These are phyloP conservation scores for Irena cyanogastra DNA, from an alignment of 2,113 vertebrate species.

Conservation along the genomic window DNA sequence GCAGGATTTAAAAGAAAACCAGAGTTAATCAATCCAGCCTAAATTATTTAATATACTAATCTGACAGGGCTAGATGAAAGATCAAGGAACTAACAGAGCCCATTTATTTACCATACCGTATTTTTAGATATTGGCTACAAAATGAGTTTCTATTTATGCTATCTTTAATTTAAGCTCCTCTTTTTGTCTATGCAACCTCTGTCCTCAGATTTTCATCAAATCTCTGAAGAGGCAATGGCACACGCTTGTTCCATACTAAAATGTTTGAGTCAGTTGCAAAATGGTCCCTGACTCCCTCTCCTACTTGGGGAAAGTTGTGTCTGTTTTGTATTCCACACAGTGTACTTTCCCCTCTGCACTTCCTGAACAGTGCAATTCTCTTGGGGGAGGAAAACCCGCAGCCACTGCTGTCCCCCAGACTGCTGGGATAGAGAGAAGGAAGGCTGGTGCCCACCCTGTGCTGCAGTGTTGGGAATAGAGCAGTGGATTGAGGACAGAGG, in stretches of 20 bases:
- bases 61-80: background rate
- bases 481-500: background rate
- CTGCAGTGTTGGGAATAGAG: accelerated
- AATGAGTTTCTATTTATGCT: background rate
- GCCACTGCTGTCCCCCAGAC: accelerated
- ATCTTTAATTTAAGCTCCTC: background rate
- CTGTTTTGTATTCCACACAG: background rate
- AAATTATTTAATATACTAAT: background rate
- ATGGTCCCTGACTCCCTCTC: background rate
- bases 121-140: background rate
- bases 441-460: background rate
- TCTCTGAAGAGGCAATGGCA: background rate
- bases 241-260: background rate
- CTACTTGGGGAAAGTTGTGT: background rate
- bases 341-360: background rate
- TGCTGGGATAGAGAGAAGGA: background rate
- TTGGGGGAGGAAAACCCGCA: background rate
- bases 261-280: background rate
- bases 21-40: background rate
- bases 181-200: background rate
- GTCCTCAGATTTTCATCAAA: background rate
- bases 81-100: background rate
- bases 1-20: background rate
- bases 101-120: background rate
- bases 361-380: background rate